Conservation (phyloP, 1,140 invertebrate genomes). For the Drosophila kohkoa region DNA sequence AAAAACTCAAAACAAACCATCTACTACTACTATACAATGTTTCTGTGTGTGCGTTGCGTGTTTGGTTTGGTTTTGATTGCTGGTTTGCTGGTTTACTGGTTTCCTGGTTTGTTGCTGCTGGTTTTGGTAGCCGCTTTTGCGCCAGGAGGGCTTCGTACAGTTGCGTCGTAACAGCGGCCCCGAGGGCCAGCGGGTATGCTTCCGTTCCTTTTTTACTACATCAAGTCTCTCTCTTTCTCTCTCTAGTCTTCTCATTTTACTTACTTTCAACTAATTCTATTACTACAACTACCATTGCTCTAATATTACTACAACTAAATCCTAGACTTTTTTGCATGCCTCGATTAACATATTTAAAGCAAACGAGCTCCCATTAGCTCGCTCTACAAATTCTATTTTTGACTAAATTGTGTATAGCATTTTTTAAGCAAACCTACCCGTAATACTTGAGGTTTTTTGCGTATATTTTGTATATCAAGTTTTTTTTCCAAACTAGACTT, state of each 20-base stretch:
- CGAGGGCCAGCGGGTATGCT: slow-evolving; percentile 84
- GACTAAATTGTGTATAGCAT: slow-evolving; percentile 57
- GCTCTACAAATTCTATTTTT: slow-evolving; percentile 35
- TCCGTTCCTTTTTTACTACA: slow-evolving; percentile 60
- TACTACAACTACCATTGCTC: slow-evolving; percentile 8
- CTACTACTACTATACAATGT: slow-evolving; percentile 49
- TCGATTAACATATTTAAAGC: slow-evolving; percentile 49
- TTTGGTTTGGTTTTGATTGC: slow-evolving; percentile 70
- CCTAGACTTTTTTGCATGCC: slow-evolving; percentile 72
- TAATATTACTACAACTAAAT: slow-evolving; percentile 32
- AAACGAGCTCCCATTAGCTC: slow-evolving; percentile 47
- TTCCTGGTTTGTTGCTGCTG: slow-evolving; percentile 46
- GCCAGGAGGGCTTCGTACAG: slow-evolving; percentile 84
- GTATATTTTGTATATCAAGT: slow-evolving; percentile 33
- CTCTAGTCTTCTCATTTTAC: slow-evolving; percentile 47
- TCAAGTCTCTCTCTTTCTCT: slow-evolving; percentile 61
- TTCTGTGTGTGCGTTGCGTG: slow-evolving; percentile 75
- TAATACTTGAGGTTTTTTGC: slow-evolving; percentile 59
- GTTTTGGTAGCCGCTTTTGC: slow-evolving; percentile 79
- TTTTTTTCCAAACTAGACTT: slow-evolving; percentile 45
- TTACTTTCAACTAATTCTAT: slow-evolving; percentile 19
- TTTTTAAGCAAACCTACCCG: slow-evolving; percentile 41
- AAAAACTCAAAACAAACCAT: slow-evolving; percentile 27
- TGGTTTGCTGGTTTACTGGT: slow-evolving; percentile 48
- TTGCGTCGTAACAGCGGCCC: slow-evolving; percentile 84